A percentile compares a stretch with the other conserved stretches of the same genome.
Evolutionary conservation across 37 sponge, comb jelly and placozoan species (phyloP).

Genomic region (Spongilla lacustris): DNA sequence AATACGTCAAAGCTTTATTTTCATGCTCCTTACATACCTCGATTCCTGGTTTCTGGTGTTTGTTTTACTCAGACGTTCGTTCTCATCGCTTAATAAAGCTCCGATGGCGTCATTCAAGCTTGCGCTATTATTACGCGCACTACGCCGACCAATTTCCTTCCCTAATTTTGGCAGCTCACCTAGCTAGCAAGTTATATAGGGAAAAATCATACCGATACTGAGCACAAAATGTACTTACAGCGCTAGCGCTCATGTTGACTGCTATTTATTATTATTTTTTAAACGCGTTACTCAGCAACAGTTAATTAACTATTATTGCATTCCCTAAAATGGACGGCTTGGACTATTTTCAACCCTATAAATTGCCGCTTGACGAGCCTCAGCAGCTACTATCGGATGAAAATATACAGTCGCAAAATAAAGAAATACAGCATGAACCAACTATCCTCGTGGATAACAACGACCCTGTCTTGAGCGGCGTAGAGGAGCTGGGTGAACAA

Average conservation of each 20-base stretch:
- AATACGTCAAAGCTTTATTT: not conserved
- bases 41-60: not conserved
- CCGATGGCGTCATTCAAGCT: conserved; percentile 8
- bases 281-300: not conserved
- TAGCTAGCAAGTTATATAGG: not conserved
- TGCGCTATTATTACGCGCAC: not conserved
- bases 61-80: not conserved
- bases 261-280: not conserved
- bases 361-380: not conserved
- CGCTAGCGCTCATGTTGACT: not conserved
- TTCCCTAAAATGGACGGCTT: not conserved
- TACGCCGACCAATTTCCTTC: not conserved
- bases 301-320: not conserved
- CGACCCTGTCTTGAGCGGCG: not conserved
- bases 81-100: not conserved
- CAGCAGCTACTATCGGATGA: not conserved
- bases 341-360: not conserved
- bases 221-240: not conserved
- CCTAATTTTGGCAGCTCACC: conserved; percentile 6
- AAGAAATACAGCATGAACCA: not conserved
- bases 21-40: not conserved
- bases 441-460: not conserved
- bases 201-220: not conserved
- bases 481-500: not conserved
- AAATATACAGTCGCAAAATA: not conserved